phyloP scores from a whole-genome alignment of 2,797 vertebrate species.

The Capromys pilorides region DNA sequence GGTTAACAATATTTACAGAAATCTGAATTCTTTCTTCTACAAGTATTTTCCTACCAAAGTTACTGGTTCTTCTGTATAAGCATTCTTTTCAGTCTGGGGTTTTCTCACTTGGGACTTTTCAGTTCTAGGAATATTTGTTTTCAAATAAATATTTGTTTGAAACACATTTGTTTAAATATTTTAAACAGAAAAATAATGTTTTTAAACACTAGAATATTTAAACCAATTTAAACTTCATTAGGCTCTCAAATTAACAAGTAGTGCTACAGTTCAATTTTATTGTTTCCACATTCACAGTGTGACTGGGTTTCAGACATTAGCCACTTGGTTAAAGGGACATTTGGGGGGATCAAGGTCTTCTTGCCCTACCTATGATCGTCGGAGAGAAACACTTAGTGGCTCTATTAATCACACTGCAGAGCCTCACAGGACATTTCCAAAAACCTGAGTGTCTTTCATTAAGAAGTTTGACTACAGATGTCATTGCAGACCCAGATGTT shows the following conservation, averaged over 20 bases:
- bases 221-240: slow-evolving; percentile 51
- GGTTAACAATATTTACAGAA: background rate
- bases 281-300: background rate
- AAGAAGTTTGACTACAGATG: background rate
- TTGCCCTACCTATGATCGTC: background rate
- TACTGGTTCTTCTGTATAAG: background rate
- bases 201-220: background rate
- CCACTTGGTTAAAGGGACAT: background rate
- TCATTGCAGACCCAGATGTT: background rate
- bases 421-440: background rate
- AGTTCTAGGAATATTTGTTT: slow-evolving; percentile 43
- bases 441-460: slow-evolving; percentile 43
- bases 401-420: slow-evolving; percentile 38
- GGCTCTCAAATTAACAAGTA: slow-evolving; percentile 22
- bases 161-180: slow-evolving; percentile 54
- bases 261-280: slow-evolving; percentile 4
- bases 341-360: background rate
- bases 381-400: background rate
- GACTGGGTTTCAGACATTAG: background rate
- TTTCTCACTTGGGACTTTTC: background rate
- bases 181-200: slow-evolving; percentile 23
- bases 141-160: slow-evolving; percentile 58
- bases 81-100: slow-evolving; percentile 1
- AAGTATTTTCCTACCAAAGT: background rate
- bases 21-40: background rate